Evolutionary conservation across 1,140 invertebrate species (phyloP).

Genomic region (Dufourea novaeangliae): DNA sequence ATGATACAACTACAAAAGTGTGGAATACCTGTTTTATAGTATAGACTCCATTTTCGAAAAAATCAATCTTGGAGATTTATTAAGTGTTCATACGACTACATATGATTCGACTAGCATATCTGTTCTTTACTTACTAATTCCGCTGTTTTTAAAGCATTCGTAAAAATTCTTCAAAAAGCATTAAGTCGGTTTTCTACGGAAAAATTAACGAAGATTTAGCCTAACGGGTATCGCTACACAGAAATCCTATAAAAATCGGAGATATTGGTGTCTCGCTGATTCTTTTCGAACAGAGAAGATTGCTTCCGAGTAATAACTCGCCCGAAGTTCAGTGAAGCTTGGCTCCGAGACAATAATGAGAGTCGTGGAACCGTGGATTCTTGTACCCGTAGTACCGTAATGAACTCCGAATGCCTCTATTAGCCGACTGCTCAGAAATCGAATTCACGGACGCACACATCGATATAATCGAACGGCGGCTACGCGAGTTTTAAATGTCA

Average conservation of each 20-base stretch:
- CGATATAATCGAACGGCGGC: conserved; percentile 2
- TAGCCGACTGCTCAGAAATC: not conserved
- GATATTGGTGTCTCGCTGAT: not conserved
- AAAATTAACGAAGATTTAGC: not conserved
- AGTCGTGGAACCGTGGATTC: conserved; percentile 18
- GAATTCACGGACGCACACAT: conserved; percentile 4
- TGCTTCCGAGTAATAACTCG: conserved; percentile 27
- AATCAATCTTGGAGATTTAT: no score
- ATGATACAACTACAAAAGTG: no score
- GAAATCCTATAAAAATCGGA: not conserved
- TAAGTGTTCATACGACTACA: no score
- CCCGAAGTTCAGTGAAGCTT: conserved; percentile 22
- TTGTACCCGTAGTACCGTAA: conserved; percentile 18
- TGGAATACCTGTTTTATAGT: no score
- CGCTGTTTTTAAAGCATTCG: not conserved
- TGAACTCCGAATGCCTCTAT: conserved; percentile 20
- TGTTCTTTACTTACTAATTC: no score
- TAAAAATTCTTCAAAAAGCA: not conserved
- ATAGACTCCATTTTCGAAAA: no score
- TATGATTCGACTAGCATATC: no score
- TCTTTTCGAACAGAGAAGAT: conserved; percentile 13
- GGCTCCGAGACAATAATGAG: conserved; percentile 36
- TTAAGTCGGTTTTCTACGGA: not conserved
- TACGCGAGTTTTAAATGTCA: conserved; percentile 1
- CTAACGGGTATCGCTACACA: not conserved